A percentile compares a stretch with the other conserved stretches of the same genome.
These are phyloP conservation scores for Avahi laniger DNA, from an alignment of 2,797 vertebrate species.

Conservation along the genomic window DNA sequence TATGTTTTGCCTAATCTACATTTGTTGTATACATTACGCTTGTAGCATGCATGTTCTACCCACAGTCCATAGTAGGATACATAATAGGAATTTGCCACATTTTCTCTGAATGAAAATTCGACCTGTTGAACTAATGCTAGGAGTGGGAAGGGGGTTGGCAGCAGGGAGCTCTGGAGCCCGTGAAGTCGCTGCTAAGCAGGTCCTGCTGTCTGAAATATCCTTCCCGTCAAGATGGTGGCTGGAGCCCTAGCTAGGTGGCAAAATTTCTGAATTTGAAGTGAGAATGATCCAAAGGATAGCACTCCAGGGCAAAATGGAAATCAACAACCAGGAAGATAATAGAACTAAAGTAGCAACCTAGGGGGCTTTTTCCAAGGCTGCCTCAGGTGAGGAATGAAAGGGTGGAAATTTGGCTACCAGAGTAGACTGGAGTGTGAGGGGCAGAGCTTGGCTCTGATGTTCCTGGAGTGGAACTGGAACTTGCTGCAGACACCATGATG, in stretches of 20 bases:
- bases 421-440: neutral
- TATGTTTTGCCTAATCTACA: neutral
- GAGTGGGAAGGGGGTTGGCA: neutral
- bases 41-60: neutral
- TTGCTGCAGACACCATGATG: neutral
- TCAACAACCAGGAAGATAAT: neutral
- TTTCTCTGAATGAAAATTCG: neutral
- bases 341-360: neutral
- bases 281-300: neutral
- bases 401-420: neutral
- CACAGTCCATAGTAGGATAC: neutral
- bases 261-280: neutral
- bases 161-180: neutral
- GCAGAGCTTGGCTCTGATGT: neutral
- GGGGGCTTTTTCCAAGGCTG: neutral
- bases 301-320: neutral
- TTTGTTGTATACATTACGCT: neutral
- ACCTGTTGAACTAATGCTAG: neutral
- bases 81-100: neutral
- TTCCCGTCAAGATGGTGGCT: neutral
- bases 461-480: neutral
- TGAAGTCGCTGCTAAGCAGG: neutral
- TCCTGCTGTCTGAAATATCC: neutral
- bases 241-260: neutral
- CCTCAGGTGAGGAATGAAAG: neutral